Conservation (phyloP, 2,113 vertebrate genomes). For the Larimichthys polyactis region DNA sequence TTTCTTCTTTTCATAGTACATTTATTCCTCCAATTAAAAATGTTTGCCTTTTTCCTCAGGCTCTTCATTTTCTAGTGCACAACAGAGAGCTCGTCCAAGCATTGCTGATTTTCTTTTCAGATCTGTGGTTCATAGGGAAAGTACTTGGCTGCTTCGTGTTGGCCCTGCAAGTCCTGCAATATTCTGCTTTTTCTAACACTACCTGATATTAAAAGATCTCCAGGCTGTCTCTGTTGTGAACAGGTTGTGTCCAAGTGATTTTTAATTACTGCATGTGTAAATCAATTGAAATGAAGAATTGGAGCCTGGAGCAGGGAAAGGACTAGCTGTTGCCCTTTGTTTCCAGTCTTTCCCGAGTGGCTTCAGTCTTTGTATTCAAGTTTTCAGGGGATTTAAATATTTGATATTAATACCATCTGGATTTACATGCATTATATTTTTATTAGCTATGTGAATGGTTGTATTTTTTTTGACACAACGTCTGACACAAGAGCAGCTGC, state of each 20-base stretch:
- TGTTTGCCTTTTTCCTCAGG: neutral
- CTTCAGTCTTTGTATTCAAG: neutral
- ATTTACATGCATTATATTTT: neutral
- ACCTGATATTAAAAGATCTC: neutral
- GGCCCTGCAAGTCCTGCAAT: neutral
- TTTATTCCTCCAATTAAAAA: constrained; percentile 23
- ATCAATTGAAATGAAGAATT: neutral
- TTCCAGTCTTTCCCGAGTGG: neutral
- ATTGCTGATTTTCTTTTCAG: constrained; percentile 16
- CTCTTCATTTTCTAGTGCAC: neutral
- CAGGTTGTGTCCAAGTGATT: neutral
- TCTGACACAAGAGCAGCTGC: constrained; percentile 36
- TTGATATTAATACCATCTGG: constrained; percentile 18
- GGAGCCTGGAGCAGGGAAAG: neutral
- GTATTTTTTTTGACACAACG: neutral
- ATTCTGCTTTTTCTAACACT: neutral
- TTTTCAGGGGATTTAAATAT: constrained; percentile 5
- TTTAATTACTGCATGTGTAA: neutral
- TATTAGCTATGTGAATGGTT: neutral
- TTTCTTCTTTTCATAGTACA: neutral
- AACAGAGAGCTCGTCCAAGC: neutral
- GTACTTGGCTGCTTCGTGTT: neutral
- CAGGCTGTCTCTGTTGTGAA: neutral
- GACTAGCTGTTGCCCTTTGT: neutral
- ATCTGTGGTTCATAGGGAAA: neutral